Evolutionary conservation across 2,113 vertebrate genomes (phyloP).

Genomic region (Smithornis capensis): DNA sequence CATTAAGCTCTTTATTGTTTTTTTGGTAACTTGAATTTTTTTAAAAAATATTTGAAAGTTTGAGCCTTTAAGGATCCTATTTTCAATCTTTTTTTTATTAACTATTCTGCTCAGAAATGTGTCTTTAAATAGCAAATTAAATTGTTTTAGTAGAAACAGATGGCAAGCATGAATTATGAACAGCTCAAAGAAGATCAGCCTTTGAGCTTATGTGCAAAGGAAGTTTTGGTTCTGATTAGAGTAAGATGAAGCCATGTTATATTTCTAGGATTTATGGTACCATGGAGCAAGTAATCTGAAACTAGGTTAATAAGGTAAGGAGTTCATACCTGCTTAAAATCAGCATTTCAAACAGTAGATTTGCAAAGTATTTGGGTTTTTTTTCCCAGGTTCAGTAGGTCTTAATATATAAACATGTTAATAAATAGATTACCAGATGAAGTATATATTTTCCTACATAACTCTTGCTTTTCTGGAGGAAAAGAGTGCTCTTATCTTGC

Average conservation of each 20-base stretch:
- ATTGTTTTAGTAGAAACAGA: slow-evolving; percentile 6
- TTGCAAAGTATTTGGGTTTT: neutral
- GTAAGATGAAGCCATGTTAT: neutral
- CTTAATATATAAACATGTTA: neutral
- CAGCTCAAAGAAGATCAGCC: slow-evolving; percentile 16
- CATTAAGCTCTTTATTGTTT: neutral
- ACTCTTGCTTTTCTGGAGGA: neutral
- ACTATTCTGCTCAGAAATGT: neutral
- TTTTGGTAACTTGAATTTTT: neutral
- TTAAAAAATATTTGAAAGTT: neutral
- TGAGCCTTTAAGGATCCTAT: neutral
- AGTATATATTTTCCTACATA: neutral
- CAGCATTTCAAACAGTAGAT: neutral
- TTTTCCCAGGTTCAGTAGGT: neutral
- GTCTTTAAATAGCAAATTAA: neutral
- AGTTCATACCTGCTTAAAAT: neutral
- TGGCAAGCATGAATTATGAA: slow-evolving; percentile 29
- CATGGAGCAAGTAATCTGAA: neutral
- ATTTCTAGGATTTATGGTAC: neutral
- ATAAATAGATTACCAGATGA: neutral
- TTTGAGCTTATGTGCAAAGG: neutral
- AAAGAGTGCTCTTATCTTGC: neutral
- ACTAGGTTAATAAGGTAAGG: neutral
- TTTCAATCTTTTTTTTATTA: neutral
- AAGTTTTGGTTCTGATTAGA: neutral